Evolutionary conservation across 2,113 vertebrate genomes (phyloP).

Genomic region (Sylvietta virens): DNA sequence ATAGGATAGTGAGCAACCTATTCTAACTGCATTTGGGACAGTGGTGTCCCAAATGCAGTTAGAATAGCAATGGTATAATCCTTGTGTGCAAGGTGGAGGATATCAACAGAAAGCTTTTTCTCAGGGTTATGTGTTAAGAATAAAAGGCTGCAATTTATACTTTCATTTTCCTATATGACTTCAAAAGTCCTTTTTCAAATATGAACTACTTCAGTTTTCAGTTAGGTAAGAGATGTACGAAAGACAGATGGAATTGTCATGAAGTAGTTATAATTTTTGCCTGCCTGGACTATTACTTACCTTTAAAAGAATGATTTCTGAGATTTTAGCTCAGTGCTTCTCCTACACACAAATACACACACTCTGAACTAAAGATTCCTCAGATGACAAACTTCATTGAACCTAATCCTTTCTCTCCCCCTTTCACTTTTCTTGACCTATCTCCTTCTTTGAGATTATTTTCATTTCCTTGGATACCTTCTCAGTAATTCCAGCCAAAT

Average conservation of each 20-base stretch:
- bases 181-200: neutral
- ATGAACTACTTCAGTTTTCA: neutral
- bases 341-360: neutral
- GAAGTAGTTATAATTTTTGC: neutral
- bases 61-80: neutral
- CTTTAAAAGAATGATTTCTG: neutral
- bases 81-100: neutral
- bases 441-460: neutral
- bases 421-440: neutral
- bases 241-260: neutral
- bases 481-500: neutral
- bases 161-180: neutral
- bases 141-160: neutral
- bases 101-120: neutral
- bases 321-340: neutral
- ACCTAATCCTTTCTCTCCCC: neutral
- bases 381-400: neutral
- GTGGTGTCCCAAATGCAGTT: neutral
- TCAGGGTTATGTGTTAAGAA: neutral
- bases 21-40: no score
- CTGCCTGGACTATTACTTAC: neutral
- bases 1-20: neutral
- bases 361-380: neutral
- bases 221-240: neutral
- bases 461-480: constrained; percentile 35